Base-by-base conservation (phyloP, 2,797 vertebrate genomes). In the Myiotriccus ornatus region DNA sequence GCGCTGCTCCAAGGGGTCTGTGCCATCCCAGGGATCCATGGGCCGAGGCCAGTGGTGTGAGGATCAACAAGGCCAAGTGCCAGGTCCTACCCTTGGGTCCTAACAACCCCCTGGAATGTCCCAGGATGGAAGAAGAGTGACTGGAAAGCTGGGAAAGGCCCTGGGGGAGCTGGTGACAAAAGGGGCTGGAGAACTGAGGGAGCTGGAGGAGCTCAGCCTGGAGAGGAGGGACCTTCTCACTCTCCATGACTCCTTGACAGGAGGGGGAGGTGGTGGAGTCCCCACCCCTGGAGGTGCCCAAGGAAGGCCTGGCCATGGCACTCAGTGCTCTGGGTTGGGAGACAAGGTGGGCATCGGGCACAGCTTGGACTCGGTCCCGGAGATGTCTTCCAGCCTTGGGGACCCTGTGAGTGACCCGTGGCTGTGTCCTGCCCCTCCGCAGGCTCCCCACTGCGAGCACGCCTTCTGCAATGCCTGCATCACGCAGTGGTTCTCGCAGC, bases 401-500 rank as follows among this genome's bases (percentile, higher is more conserved):
- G 25, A 27, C 52, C 32, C 35, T 4, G 12, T 14, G 18, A 30
- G 59, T 62, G 59, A 62, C 37, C 59, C 13, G 28, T 32, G 39
- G 12, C 27, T 5, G 19, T 62, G 12, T 21, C 30, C 30, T n/a
- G 34, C 53, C 46, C 50, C 47, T 8, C 80, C 32, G 16, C 92
- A 99, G 99, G 99, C 99, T 56, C 99, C 99, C 47, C 99, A 99
- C 96, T 99, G 99, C 56, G 99, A 99, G 95, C 99, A 99, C 98
- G 99, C 99, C 87, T 99, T 99, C 98, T 99, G 99, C 98, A 99
- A 99, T 23, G 99, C 99, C 97, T 99, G 99, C 97, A 99, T 99
- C 98, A 99, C 99, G 11, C 99, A 99, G 98, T 99, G 99, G 99
- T 99, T 99, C 90, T 99, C 99, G 41, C 99, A 99, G 98, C 99